Conservation (phyloP, 2,113 vertebrate species). For the Carlito syrichta region DNA sequence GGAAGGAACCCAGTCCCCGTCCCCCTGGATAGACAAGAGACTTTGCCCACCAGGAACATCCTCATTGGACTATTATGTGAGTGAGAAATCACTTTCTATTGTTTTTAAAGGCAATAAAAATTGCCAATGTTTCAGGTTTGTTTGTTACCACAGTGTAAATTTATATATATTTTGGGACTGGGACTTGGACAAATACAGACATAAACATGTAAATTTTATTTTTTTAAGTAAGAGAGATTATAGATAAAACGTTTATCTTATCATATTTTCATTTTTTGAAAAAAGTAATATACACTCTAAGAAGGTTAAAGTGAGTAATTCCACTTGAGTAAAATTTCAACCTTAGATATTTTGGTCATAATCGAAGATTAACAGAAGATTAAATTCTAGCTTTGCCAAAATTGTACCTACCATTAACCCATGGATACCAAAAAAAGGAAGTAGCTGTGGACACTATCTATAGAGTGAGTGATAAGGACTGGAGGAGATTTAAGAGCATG, state of each 20-base stretch:
- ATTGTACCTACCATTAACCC: background rate
- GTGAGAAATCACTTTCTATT: background rate
- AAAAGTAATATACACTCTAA: background rate
- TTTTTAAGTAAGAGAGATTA: background rate
- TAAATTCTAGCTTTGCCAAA: background rate
- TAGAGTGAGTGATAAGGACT: background rate
- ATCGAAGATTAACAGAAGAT: background rate
- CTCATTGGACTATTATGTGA: background rate
- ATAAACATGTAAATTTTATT: background rate
- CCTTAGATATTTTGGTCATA: background rate
- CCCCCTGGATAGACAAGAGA: background rate
- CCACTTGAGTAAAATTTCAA: background rate
- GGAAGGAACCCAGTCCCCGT: background rate
- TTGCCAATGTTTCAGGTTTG: background rate
- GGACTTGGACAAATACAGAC: background rate
- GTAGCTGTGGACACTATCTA: background rate
- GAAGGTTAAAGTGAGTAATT: background rate
- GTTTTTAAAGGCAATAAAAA: conserved; percentile 29
- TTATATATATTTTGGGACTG: background rate
- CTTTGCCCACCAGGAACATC: background rate
- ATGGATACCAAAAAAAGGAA: background rate
- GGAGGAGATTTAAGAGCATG: background rate
- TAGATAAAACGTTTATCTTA: background rate
- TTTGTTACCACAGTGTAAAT: background rate
- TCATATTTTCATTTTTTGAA: background rate